Evolutionary conservation across 2,113 vertebrate genomes (phyloP), one percentile per base, ranked within the genome.

Genomic region (Pseudorhombus dupliciocellatus): DNA sequence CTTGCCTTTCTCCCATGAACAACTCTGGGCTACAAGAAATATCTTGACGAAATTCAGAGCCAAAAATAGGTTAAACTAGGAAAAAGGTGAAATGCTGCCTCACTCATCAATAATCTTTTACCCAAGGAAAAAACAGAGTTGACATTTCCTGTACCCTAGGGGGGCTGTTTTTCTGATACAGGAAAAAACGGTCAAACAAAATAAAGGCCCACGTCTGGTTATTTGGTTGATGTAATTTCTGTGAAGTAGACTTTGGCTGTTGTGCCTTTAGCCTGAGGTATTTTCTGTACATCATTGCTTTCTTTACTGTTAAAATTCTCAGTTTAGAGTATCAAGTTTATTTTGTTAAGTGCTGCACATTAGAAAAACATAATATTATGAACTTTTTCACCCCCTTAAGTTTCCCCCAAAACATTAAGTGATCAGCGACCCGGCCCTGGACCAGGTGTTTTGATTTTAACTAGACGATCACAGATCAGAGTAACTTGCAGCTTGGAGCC

Each of bases 181-280:
- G 58, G 20, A 15, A 37, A 37, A 37, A 37, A 37, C 10, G 1
- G 2, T 10, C 34, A 37, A 37, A 37, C 8, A 28, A 28, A 28
- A 30, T 16, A 4, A 58, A n/a, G 18, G 11, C 57, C 65, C 55
- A 31, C 15, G 14, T 76, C 51, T 30, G 57, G 53, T 7, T 34
- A 40, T 57, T 53, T 16, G 7, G 51, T 66, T 61, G 46, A 24
- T 63, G 68, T 73, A 52, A 72, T 20, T 51, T 73, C 11, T 69
- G 66, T 79, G 40, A 46, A 22, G 46, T 75, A 34, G 21, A 67
- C 22, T 28, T 83, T 71, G 64, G 67, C 75, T 79, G 46, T 68
- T 67, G 82, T 89, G 82, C 87, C 80, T 87, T 88, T 80, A 31
- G 63, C 70, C 59, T 31, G 34, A 40, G 44, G 51, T 75, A 28